Conservation (phyloP, 2,797 vertebrate species). For the Hybognathus amarus region DNA sequence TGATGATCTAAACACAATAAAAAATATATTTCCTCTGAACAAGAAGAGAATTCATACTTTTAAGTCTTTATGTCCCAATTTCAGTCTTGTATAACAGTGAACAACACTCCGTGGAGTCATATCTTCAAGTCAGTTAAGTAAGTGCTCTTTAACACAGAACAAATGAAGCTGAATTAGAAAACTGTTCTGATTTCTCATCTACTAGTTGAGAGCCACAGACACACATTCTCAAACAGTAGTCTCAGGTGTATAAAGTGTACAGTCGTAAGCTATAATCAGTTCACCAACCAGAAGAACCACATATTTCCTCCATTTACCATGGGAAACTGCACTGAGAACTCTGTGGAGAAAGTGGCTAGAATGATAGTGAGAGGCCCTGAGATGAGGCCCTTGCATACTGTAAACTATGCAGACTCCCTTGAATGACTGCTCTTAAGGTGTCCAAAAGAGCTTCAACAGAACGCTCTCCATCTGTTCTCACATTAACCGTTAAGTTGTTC, state of each 20-base stretch:
- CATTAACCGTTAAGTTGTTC: slow-evolving; percentile 31
- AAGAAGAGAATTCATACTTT: background rate
- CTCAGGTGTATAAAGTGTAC: slow-evolving; percentile 37
- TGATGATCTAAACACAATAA: slow-evolving; percentile 7
- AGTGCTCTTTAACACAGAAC: background rate
- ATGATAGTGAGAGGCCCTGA: slow-evolving; percentile 14
- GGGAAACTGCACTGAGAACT: background rate
- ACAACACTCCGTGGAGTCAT: slow-evolving; percentile 35
- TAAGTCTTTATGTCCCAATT: slow-evolving; percentile 8
- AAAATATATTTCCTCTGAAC: background rate
- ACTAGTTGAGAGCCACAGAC: background rate
- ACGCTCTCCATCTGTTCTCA: background rate
- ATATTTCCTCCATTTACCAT: slow-evolving; percentile 33
- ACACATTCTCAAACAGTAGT: slow-evolving; percentile 2
- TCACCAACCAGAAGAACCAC: slow-evolving; percentile 38
- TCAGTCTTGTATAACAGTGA: slow-evolving; percentile 9
- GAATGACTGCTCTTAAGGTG: slow-evolving; percentile 7
- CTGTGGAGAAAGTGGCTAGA: slow-evolving; percentile 6
- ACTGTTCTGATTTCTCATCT: slow-evolving; percentile 19
- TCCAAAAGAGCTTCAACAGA: slow-evolving; percentile 19
- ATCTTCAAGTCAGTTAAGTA: slow-evolving; percentile 21
- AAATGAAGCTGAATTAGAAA: background rate
- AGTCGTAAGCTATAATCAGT: slow-evolving; percentile 34
- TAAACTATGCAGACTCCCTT: background rate
- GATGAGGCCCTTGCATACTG: slow-evolving; percentile 19